These are phyloP conservation scores for Mirounga angustirostris DNA, from an alignment of 2,113 vertebrate genomes.

Conservation along the genomic window DNA sequence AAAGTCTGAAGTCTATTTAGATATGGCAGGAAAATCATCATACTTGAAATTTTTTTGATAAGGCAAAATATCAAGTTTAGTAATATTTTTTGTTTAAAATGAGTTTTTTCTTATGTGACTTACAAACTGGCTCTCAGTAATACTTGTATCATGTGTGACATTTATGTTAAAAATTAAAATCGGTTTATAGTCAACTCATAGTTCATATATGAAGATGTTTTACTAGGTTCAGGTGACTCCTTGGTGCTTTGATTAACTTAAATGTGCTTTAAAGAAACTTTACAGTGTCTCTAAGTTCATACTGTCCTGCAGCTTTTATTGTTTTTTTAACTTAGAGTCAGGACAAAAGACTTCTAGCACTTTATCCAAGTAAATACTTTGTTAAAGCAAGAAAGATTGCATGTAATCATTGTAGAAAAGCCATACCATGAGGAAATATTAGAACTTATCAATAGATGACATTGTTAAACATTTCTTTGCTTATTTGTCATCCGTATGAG, in stretches of 20 bases:
- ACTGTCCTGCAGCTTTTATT: neutral
- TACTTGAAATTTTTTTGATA: constrained; percentile 22
- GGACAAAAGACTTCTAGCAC: neutral
- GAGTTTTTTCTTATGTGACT: neutral
- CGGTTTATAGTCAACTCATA: neutral
- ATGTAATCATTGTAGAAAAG: neutral
- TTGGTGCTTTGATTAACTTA: constrained; percentile 34
- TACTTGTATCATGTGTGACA: neutral
- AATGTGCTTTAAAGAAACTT: constrained; percentile 40
- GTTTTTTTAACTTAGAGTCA: constrained; percentile 26
- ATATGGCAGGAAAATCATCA: constrained; percentile 3
- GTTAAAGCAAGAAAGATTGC: constrained; percentile 30
- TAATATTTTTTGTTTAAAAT: constrained; percentile 55
- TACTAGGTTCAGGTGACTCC: constrained; percentile 47
- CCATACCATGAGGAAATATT: neutral
- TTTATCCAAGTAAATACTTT: neutral
- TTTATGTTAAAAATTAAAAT: constrained; percentile 50
- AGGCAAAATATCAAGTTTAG: constrained; percentile 7
- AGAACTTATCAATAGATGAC: constrained; percentile 9
- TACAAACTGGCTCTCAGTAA: constrained; percentile 2
- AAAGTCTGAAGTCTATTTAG: constrained; percentile 38
- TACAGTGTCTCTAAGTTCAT: constrained; percentile 18
- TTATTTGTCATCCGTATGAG: constrained; percentile 22
- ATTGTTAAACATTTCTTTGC: constrained; percentile 27
- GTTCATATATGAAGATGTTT: constrained; percentile 32